Evolutionary conservation across 1,140 invertebrate genomes (phyloP).

Genomic region (Calliopsis andreniformis): DNA sequence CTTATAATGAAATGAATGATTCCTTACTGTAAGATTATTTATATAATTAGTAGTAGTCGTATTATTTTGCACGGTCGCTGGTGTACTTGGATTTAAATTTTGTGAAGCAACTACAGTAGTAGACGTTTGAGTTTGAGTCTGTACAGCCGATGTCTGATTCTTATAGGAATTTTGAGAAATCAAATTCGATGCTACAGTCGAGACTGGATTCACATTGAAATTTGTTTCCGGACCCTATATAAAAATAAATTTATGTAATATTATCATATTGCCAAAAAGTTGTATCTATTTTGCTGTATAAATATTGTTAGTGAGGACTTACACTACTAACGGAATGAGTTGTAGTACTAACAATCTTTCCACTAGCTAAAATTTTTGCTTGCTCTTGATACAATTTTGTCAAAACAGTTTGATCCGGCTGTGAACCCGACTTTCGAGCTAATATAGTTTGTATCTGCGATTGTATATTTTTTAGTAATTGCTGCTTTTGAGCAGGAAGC

Average conservation of each 20-base stretch:
- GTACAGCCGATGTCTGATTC: constrained; percentile 76
- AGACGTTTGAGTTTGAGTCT: constrained; percentile 75
- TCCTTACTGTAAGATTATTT: constrained; percentile 71
- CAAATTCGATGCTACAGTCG: constrained; percentile 67
- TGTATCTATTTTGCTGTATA: constrained; percentile 8
- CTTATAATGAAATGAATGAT: constrained; percentile 14
- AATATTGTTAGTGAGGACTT: constrained; percentile 51
- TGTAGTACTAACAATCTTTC: constrained; percentile 80
- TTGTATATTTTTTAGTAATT: constrained; percentile 79
- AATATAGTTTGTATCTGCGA: constrained; percentile 81
- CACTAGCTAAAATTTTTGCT: constrained; percentile 82
- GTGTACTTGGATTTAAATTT: constrained; percentile 67
- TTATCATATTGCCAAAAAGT: constrained; percentile 10
- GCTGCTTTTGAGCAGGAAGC: constrained; percentile 76
- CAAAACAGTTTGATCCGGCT: constrained; percentile 78
- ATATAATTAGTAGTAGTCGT: constrained; percentile 69
- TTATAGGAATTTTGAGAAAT: constrained; percentile 72
- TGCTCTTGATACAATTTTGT: constrained; percentile 82
- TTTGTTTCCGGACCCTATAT: constrained; percentile 69
- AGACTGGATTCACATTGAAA: constrained; percentile 68
- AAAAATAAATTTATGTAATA: constrained; percentile 11
- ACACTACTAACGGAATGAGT: constrained; percentile 72
- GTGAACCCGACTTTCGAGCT: constrained; percentile 74
- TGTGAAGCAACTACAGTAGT: constrained; percentile 64
- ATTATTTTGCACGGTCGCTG: constrained; percentile 55